A percentile compares a stretch with the other conserved stretches of the same genome.
phyloP scores from a whole-genome alignment of 1,140 invertebrate species.

The Andricus grossulariae region DNA sequence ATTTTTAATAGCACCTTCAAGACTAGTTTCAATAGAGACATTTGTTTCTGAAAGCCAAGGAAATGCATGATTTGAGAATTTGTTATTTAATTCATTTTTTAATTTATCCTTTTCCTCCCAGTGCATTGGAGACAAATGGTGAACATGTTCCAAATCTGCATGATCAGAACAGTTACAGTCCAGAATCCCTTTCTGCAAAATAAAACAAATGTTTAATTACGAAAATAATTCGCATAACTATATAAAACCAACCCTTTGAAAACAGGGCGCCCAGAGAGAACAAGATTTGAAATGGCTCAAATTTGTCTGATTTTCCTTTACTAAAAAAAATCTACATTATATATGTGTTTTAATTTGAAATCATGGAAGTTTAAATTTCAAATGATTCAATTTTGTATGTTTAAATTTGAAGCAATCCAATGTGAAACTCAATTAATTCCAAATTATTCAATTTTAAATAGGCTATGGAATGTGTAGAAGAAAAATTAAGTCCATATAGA shows the following conservation, averaged over 20 bases:
- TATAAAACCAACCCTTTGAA: slow-evolving; percentile 1
- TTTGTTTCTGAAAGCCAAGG: slow-evolving; percentile 79
- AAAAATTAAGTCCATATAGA: too few relatives aligned
- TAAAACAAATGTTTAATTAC: slow-evolving; percentile 33
- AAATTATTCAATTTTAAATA: too few relatives aligned
- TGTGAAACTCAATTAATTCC: too few relatives aligned
- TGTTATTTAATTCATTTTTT: slow-evolving; percentile 56
- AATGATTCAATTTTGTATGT: too few relatives aligned
- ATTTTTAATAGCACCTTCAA: slow-evolving; percentile 74
- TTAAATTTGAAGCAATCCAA: too few relatives aligned
- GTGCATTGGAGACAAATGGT: slow-evolving; percentile 82
- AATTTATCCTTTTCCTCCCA: slow-evolving; percentile 71
- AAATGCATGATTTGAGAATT: slow-evolving; percentile 73
- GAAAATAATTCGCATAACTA: slow-evolving; percentile 10
- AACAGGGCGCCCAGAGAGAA: neutral
- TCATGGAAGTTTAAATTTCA: too few relatives aligned
- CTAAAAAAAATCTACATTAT: neutral
- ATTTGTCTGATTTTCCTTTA: slow-evolving; percentile 6
- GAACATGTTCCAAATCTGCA: slow-evolving; percentile 79
- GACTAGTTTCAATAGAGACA: slow-evolving; percentile 68
- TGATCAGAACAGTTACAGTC: slow-evolving; percentile 75
- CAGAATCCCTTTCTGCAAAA: slow-evolving; percentile 65
- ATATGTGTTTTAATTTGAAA: slow-evolving; percentile 58
- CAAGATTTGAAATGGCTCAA: neutral
- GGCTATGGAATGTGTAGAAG: too few relatives aligned